Evolutionary conservation across 2,113 vertebrate species (phyloP).

Genomic region (Pollimyrus isidori): DNA sequence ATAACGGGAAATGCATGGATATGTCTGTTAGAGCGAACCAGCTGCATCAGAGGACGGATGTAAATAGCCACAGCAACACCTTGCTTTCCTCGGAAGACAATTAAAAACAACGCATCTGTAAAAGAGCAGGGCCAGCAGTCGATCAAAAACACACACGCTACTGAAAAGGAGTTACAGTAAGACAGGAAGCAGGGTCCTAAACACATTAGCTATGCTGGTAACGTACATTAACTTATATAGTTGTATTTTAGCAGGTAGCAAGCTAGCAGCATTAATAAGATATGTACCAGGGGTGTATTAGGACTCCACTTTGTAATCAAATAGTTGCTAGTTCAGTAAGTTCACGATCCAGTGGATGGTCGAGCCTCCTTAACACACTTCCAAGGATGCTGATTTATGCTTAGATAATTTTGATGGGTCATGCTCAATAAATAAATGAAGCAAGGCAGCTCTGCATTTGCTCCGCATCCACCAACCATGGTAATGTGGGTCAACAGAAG

Average conservation of each 20-base stretch:
- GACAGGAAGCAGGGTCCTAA: background rate
- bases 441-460: background rate
- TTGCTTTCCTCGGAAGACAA: background rate
- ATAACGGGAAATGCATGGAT: conserved; percentile 23
- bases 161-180: background rate
- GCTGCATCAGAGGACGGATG: conserved; percentile 12
- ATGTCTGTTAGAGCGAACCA: conserved; percentile 11
- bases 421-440: background rate
- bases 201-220: background rate
- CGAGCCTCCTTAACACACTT: background rate
- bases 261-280: background rate
- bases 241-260: background rate
- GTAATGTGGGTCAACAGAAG: background rate
- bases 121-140: background rate
- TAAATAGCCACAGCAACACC: conserved; percentile 15
- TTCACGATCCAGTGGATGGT: background rate
- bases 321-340: background rate
- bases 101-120: background rate
- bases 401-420: background rate
- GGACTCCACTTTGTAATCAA: background rate
- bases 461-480: background rate
- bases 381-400: background rate
- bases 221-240: background rate
- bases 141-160: background rate
- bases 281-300: background rate